Conservation (phyloP, 2,888 invertebrate genomes). For the Meliscaeva auricollis region DNA sequence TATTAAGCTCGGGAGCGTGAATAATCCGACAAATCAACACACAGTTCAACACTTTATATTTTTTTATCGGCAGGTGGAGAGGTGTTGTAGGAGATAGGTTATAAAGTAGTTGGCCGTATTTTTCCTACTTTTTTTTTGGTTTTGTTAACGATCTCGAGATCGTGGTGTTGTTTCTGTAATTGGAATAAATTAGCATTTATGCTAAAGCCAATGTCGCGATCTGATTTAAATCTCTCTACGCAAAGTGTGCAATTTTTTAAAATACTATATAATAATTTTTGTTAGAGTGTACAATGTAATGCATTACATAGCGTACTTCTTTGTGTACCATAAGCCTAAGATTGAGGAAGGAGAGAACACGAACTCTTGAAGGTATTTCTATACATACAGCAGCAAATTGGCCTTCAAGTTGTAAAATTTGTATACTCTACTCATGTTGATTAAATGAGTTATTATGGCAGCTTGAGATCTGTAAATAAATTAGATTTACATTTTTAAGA, state of each 20-base stretch:
- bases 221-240: conserved; percentile 64
- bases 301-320: neutral
- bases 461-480: conserved; percentile 60
- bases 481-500: conserved; percentile 23
- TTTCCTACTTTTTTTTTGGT: neutral
- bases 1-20: conserved; percentile 51
- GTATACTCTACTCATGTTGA: conserved; percentile 51
- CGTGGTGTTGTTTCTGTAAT: conserved; percentile 56
- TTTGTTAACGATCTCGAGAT: conserved; percentile 33
- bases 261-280: neutral
- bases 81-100: neutral
- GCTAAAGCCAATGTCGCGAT: conserved; percentile 59
- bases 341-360: conserved; percentile 60
- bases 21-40: conserved; percentile 52
- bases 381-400: neutral
- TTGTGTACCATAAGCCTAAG: neutral
- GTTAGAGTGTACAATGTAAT: no score
- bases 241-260: conserved; percentile 32
- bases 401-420: conserved; percentile 52
- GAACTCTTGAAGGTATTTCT: conserved; percentile 2
- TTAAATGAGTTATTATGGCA: conserved; percentile 71
- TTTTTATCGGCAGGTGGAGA: conserved; percentile 32
- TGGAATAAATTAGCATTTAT: conserved; percentile 67
- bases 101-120: neutral
- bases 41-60: conserved; percentile 59